These are phyloP conservation scores for Orbicella faveolata DNA, from an alignment of 64 coral and sea anemone genomes.

Conservation along the genomic window DNA sequence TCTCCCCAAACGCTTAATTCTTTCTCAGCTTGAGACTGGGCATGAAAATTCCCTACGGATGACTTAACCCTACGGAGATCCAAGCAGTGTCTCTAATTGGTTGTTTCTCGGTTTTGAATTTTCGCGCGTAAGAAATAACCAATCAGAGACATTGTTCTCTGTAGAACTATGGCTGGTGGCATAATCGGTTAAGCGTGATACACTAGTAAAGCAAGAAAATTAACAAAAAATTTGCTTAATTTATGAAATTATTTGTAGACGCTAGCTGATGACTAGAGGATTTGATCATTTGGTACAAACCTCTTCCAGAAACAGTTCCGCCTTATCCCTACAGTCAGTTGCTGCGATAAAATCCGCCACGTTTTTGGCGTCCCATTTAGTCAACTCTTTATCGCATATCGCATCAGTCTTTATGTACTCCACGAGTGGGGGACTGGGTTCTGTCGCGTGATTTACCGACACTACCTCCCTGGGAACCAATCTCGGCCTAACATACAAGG, in stretches of 20 bases:
- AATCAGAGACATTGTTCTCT: neutral
- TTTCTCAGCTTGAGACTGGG: too few species aligned
- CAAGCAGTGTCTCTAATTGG: neutral
- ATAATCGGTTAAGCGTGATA: too few species aligned
- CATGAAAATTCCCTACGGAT: too few species aligned
- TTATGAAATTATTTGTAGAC: too few species aligned
- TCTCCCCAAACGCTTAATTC: too few species aligned
- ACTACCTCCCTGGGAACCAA: conserved; percentile 88
- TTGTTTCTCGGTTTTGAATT: neutral
- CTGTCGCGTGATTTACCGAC: conserved; percentile 39
- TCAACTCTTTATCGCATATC: conserved; percentile 74
- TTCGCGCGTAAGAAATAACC: neutral
- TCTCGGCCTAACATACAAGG: conserved; percentile 72
- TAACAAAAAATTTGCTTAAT: too few species aligned
- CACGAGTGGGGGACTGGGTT: conserved; percentile 65
- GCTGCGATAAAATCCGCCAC: conserved; percentile 85
- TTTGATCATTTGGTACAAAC: conserved; percentile 17
- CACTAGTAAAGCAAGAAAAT: too few species aligned
- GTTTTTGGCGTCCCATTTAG: conserved; percentile 75
- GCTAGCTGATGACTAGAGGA: too few species aligned
- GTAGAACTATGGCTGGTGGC: too few species aligned
- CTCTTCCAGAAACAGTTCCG: conserved; percentile 80
- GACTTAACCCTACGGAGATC: too few species aligned
- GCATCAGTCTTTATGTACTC: conserved; percentile 89
- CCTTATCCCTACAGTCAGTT: conserved; percentile 85